Evolutionary conservation across 2,113 vertebrate genomes (phyloP), one percentile per base, ranked within the genome.

Genomic region (Empidonax traillii): DNA sequence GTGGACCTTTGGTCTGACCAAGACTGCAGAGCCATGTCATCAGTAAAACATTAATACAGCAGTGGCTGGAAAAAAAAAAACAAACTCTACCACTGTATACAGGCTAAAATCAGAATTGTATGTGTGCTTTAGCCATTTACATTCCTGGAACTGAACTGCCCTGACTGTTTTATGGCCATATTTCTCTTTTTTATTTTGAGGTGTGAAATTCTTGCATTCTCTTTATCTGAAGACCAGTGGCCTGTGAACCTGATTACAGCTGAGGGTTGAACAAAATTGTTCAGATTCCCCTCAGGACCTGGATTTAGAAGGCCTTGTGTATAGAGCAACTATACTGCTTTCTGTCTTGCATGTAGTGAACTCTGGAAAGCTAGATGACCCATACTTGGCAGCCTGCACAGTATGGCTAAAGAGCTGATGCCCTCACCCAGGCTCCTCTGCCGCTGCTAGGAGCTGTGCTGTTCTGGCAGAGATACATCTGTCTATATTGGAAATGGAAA

Each of bases 151-250:
- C 43, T 62, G 44, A 53, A 14, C 30, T 74, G 19, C 35, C 12
- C 24, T n/a, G 30, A 17, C 30, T 31, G 2, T 3, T 52, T 51
- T 20, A 49, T 10, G 28, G 19, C n/a, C 4, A 0, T 30, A 10
- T 30, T 52, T 87, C 5, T 62, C 19, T 39, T 44, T 73, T 53
- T 35, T 31, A n/a, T 47, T 44, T 59, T 56, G 22, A 30, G 30
- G 11, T 51, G 5, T 30, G 63, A 58, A 33, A 25, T 85, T 56
- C 22, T 46, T 71, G 14, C 37, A 39, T 25, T 80, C 25, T 25
- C 8, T 31, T 79, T 41, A n/a, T 89, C 11, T 68, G 16, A 73
- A 86, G 43, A 51, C 14, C 12, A 21, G 58, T 52, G 53, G 30
- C 33, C 44, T 44, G 11, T 77, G 55, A 76, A 7, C 30, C 39